Conservation (phyloP, 2,888 invertebrate species). For the Horisme vitalbata region DNA sequence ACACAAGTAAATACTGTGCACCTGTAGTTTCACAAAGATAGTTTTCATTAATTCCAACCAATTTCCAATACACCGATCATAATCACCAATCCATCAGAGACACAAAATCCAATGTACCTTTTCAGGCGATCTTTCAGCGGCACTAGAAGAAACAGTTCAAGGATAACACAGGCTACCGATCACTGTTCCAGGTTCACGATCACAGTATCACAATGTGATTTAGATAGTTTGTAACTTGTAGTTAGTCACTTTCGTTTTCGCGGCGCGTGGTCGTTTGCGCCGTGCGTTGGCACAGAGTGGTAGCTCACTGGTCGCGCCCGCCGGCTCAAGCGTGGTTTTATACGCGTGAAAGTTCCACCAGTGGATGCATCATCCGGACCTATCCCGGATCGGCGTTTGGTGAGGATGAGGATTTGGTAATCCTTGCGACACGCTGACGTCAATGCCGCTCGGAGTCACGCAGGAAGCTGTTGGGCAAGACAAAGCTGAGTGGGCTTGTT, state of each 20-base stretch:
- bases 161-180: constrained; percentile 77
- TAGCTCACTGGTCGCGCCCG: constrained; percentile 74
- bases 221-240: neutral
- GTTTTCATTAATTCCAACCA: neutral
- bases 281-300: constrained; percentile 51
- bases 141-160: constrained; percentile 72
- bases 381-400: constrained; percentile 71
- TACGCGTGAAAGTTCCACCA: constrained; percentile 79
- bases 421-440: constrained; percentile 66
- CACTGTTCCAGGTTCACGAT: constrained; percentile 77
- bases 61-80: constrained; percentile 24
- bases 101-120: constrained; percentile 67
- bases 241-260: constrained; percentile 73
- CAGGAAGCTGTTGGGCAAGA: constrained; percentile 19
- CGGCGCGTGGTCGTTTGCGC: constrained; percentile 50
- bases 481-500: constrained; percentile 7
- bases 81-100: constrained; percentile 34
- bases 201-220: constrained; percentile 68
- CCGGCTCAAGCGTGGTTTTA: constrained; percentile 63
- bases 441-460: constrained; percentile 29
- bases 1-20: no score
- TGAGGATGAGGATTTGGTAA: constrained; percentile 67
- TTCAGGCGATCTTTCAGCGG: constrained; percentile 55
- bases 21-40: neutral
- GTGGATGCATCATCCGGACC: constrained; percentile 47